phyloP scores from a whole-genome alignment of 2,888 invertebrate genomes.

The Meteorus colon region DNA sequence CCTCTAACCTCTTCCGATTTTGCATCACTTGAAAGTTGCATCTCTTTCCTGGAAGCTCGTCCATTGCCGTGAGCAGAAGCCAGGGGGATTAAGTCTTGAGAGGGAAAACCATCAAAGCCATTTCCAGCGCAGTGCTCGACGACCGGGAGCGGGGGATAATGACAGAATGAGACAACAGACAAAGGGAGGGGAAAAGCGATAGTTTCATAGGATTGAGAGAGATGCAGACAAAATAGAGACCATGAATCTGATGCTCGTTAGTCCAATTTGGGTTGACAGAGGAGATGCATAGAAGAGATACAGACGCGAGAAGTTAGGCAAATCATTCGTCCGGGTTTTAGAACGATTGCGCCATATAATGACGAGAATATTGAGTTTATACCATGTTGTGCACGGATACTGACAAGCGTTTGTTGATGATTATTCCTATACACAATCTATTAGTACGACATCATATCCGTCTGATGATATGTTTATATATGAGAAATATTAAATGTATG shows the following conservation, averaged over 20 bases:
- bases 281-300: not conserved
- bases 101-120: conserved; percentile 33
- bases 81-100: conserved; percentile 31
- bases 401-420: too few relatives aligned
- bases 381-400: too few relatives aligned
- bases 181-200: not conserved
- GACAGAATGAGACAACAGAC: conserved; percentile 11
- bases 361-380: too few relatives aligned
- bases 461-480: not conserved
- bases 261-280: conserved; percentile 4
- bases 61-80: conserved; percentile 24
- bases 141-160: not conserved
- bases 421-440: too few relatives aligned
- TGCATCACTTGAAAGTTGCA: conserved; percentile 1
- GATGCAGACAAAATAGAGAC: not conserved
- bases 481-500: not conserved
- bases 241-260: conserved; percentile 2
- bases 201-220: not conserved
- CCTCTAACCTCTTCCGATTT: too few relatives aligned
- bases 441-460: not conserved
- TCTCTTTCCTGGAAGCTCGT: conserved; percentile 2
- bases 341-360: not conserved
- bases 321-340: not conserved
- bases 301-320: not conserved
- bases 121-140: conserved; percentile 22